Conservation (phyloP, 1,140 invertebrate genomes). For the Diuraphis noxia region DNA sequence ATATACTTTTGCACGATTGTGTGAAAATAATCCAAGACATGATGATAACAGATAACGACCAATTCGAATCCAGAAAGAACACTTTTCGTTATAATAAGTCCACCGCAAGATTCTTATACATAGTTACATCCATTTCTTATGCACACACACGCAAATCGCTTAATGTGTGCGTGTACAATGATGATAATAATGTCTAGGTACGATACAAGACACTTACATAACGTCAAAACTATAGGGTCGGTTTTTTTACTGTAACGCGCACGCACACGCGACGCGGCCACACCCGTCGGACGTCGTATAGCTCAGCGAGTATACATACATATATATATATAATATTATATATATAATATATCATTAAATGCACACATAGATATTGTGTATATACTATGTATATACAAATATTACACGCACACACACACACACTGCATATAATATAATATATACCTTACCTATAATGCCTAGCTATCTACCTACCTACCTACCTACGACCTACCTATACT, state of each 20-base stretch:
- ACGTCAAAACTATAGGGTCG: conserved; percentile 16
- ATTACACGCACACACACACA: background rate
- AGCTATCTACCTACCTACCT: background rate
- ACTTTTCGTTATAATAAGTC: background rate
- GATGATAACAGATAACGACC: background rate
- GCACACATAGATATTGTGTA: background rate
- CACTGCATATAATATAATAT: background rate
- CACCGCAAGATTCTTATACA: background rate
- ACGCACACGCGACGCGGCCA: conserved; percentile 9
- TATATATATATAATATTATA: background rate
- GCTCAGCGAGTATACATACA: background rate
- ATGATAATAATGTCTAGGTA: background rate
- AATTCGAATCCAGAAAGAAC: background rate
- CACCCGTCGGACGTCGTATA: background rate
- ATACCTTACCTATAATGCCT: too few relatives aligned
- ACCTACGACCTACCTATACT: background rate
- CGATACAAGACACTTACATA: background rate
- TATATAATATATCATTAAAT: background rate
- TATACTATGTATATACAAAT: background rate
- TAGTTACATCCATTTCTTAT: background rate
- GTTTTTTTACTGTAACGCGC: conserved; percentile 14
- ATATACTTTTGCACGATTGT: background rate
- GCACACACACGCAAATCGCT: background rate
- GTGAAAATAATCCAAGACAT: too few relatives aligned
- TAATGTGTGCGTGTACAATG: background rate